Conservation (phyloP, 2,797 vertebrate genomes). For the Gouania willdenowi region DNA sequence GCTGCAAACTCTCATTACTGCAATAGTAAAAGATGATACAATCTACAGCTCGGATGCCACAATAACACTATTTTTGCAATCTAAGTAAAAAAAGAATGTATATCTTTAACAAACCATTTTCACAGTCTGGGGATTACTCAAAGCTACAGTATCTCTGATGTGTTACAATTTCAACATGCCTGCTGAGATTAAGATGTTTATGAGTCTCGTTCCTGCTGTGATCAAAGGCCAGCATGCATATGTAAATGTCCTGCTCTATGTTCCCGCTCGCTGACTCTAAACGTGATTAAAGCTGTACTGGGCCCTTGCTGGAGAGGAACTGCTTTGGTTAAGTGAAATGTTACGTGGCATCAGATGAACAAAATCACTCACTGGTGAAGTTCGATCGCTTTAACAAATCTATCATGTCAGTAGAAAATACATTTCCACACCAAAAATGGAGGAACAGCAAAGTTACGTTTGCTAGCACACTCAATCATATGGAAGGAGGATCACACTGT, state of each 20-base stretch:
- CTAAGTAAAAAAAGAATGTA: conserved; percentile 7
- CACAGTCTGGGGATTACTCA: conserved; percentile 20
- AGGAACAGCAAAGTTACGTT: conserved; percentile 30
- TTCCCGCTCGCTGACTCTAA: conserved; percentile 29
- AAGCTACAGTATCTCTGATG: conserved; percentile 7
- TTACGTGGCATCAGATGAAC: conserved; percentile 44
- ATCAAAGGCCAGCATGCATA: conserved; percentile 20
- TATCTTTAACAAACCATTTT: conserved; percentile 16
- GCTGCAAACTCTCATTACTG: background rate
- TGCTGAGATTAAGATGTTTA: conserved; percentile 52
- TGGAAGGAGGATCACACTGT: conserved; percentile 29
- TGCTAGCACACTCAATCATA: conserved; percentile 45
- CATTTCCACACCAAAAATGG: conserved; percentile 25
- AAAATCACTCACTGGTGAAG: conserved; percentile 22
- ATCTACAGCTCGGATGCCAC: background rate
- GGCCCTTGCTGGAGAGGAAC: conserved; percentile 15
- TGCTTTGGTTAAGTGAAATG: conserved; percentile 33
- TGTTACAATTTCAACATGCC: conserved; percentile 40
- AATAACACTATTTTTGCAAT: conserved; percentile 1
- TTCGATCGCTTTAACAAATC: conserved; percentile 11
- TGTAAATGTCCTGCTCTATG: conserved; percentile 31
- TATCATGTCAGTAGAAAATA: conserved; percentile 27
- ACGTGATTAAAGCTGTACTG: conserved; percentile 54
- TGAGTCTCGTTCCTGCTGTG: conserved; percentile 6
- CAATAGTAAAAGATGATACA: background rate